A percentile compares a stretch with the other conserved stretches of the same genome.
Conservation (phyloP, 2,888 invertebrate genomes). For the Marasmarcha lunaedactyla region DNA sequence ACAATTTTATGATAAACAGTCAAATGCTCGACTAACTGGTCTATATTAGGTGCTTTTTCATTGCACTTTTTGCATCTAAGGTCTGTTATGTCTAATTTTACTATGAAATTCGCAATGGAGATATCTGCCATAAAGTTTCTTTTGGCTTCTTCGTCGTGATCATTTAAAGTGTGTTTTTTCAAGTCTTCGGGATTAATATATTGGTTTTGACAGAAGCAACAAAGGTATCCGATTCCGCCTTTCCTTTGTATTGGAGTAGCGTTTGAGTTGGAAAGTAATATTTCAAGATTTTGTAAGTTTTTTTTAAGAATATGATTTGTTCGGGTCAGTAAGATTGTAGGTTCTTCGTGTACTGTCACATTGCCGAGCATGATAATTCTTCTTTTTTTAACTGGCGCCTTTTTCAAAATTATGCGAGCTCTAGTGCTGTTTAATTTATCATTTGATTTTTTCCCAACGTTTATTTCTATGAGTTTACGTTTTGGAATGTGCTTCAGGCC, state of each 20-base stretch:
- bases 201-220: slow-evolving; percentile 28
- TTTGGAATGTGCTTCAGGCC: too few species aligned
- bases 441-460: too few species aligned
- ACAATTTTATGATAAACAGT: slow-evolving; percentile 21
- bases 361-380: too few species aligned
- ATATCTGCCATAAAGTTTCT: slow-evolving; percentile 21
- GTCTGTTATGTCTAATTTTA: slow-evolving; percentile 15
- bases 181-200: slow-evolving; percentile 22
- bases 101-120: slow-evolving; percentile 9
- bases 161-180: slow-evolving; percentile 24
- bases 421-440: too few species aligned
- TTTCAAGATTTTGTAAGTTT: slow-evolving; percentile 16
- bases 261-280: slow-evolving; percentile 21
- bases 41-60: slow-evolving; percentile 15
- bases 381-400: too few species aligned
- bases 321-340: background rate
- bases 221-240: slow-evolving; percentile 26
- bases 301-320: slow-evolving; percentile 1
- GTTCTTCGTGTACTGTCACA: too few species aligned
- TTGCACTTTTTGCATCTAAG: slow-evolving; percentile 14
- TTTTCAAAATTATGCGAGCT: too few species aligned
- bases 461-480: too few species aligned
- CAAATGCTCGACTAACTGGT: slow-evolving; percentile 26
- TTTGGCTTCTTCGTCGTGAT: slow-evolving; percentile 17
- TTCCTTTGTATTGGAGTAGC: slow-evolving; percentile 31